These are phyloP conservation scores for Prosopocoilus inquinatus DNA, from an alignment of 2,888 invertebrate genomes.

Conservation along the genomic window DNA sequence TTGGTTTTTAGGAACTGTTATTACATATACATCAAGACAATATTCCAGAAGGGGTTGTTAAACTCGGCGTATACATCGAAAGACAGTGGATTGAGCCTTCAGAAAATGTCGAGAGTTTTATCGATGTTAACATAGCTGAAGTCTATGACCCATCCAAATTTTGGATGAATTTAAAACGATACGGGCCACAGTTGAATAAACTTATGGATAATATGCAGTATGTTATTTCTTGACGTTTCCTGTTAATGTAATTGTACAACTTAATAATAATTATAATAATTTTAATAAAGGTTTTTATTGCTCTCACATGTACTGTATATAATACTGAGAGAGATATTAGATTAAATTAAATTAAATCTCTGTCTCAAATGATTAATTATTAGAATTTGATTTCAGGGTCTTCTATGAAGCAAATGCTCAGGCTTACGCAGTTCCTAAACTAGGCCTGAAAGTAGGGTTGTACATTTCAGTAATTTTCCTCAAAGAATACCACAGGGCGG, in stretches of 20 bases:
- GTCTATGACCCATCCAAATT: constrained; percentile 60
- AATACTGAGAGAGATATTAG: too few species aligned
- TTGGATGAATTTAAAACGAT: constrained; percentile 52
- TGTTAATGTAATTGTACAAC: too few species aligned
- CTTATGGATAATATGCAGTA: constrained; percentile 55
- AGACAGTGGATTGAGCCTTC: constrained; percentile 25
- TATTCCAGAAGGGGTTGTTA: neutral
- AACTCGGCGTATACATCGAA: constrained; percentile 20
- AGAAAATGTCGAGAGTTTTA: constrained; percentile 16
- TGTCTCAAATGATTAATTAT: too few species aligned
- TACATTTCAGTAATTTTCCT: constrained; percentile 53
- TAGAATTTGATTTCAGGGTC: constrained; percentile 3
- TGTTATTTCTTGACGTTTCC: neutral
- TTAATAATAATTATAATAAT: neutral
- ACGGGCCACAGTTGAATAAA: constrained; percentile 46
- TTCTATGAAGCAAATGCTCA: constrained; percentile 8
- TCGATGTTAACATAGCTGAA: constrained; percentile 54
- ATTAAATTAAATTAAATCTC: too few species aligned
- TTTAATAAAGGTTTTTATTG: neutral
- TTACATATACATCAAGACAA: neutral
- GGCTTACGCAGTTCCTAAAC: constrained; percentile 29
- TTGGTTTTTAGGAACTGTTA: too few species aligned
- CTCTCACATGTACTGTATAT: too few species aligned
- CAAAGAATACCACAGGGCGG: constrained; percentile 55
- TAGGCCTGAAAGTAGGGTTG: constrained; percentile 45